A percentile compares a stretch with the other conserved stretches of the same genome.
These are phyloP conservation scores for Plectrocnemia conspersa DNA, from an alignment of 1,140 invertebrate genomes.

Conservation along the genomic window DNA sequence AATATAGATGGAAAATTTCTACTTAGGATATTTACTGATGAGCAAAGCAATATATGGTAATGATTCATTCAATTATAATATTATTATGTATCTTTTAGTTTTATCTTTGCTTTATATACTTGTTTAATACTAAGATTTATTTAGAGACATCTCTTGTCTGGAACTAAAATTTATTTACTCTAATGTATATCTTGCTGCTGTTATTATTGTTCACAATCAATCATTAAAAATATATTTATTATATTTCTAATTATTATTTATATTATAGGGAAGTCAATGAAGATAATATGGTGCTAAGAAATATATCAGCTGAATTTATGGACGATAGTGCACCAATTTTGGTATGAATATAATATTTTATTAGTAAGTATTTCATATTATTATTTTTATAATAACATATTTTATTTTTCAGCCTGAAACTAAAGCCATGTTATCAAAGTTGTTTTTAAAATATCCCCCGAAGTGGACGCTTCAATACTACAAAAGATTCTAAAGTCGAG, in stretches of 20 bases:
- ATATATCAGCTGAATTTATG: constrained; percentile 57
- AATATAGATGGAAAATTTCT: constrained; percentile 69
- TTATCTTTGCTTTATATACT: constrained; percentile 8
- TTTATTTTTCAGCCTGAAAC: constrained; percentile 46
- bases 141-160: constrained; percentile 7
- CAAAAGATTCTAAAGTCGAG: constrained; percentile 58
- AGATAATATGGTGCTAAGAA: constrained; percentile 66
- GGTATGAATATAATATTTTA: constrained; percentile 21
- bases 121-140: background rate
- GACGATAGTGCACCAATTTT: constrained; percentile 45
- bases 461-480: constrained; percentile 59
- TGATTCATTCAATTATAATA: constrained; percentile 11
- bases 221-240: constrained; percentile 11
- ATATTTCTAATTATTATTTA: no score
- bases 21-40: constrained; percentile 65
- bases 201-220: no score
- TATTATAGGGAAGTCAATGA: constrained; percentile 69
- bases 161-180: background rate
- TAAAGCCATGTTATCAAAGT: constrained; percentile 49
- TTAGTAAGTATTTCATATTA: background rate
- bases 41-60: constrained; percentile 70
- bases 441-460: constrained; percentile 57
- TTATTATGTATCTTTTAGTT: constrained; percentile 17
- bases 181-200: no score
- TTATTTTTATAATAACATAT: constrained; percentile 16